Evolutionary conservation across 2,888 invertebrate genomes (phyloP).

Genomic region (Eledone cirrhosa): DNA sequence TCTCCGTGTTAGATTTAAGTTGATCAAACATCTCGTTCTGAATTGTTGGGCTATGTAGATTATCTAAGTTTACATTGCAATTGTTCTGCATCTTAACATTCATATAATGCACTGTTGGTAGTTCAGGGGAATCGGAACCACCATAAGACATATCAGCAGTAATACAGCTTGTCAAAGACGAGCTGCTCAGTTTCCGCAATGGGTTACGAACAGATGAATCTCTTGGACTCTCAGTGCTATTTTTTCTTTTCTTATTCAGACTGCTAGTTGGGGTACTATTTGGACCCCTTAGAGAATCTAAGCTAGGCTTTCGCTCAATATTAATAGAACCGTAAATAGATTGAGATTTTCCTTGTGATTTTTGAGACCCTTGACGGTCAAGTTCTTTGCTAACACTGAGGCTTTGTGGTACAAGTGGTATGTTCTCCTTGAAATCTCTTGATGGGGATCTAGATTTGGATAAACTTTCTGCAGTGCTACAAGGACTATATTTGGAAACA

Average conservation of each 20-base stretch:
- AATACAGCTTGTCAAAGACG: conserved; percentile 49
- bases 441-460: conserved; percentile 38
- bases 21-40: conserved; percentile 58
- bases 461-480: conserved; percentile 37
- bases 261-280: conserved; percentile 60
- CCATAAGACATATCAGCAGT: conserved; percentile 46
- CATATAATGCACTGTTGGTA: conserved; percentile 63
- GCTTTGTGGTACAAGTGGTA: conserved; percentile 32
- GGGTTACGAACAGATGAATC: conserved; percentile 45
- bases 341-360: conserved; percentile 37
- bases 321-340: conserved; percentile 37
- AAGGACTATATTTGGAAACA: conserved; percentile 32
- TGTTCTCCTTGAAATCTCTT: conserved; percentile 37
- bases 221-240: conserved; percentile 46
- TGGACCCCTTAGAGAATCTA: conserved; percentile 38
- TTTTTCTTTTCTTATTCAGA: conserved; percentile 52
- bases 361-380: conserved; percentile 41
- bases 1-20: conserved; percentile 40
- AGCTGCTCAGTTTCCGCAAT: conserved; percentile 49
- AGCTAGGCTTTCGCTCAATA: conserved; percentile 39
- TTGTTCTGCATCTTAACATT: conserved; percentile 54
- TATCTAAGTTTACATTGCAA: conserved; percentile 23
- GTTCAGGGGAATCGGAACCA: conserved; percentile 58
- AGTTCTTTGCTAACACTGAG: conserved; percentile 38
- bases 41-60: conserved; percentile 37